phyloP scores from a whole-genome alignment of 1,140 invertebrate species.

The Pogonognathellus flavescens region DNA sequence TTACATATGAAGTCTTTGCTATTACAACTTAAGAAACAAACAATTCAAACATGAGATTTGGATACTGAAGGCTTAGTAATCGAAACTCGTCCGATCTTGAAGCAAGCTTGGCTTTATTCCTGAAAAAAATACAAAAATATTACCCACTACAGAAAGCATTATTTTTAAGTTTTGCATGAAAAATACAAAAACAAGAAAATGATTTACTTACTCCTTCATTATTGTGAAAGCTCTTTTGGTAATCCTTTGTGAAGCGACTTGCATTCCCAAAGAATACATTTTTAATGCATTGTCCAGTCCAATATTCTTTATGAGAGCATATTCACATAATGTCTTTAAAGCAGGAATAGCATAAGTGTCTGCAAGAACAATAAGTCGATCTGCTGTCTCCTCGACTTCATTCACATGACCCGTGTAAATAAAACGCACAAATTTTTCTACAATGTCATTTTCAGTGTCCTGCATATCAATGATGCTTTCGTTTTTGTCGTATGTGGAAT shows the following conservation, averaged over 20 bases:
- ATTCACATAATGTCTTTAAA: slow-evolving; percentile 53
- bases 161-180: no score
- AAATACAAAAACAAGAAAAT: neutral
- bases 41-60: slow-evolving; percentile 60
- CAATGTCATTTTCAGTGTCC: slow-evolving; percentile 40
- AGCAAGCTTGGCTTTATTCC: slow-evolving; percentile 56
- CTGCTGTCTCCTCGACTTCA: slow-evolving; percentile 1
- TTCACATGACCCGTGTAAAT: slow-evolving; percentile 55
- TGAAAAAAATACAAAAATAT: neutral
- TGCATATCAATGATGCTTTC: slow-evolving; percentile 41
- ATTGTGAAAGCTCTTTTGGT: slow-evolving; percentile 47
- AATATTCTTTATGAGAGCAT: slow-evolving; percentile 1
- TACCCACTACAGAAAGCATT: neutral
- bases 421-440: slow-evolving; percentile 52
- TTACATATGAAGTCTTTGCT: no score
- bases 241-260: neutral
- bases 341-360: slow-evolving; percentile 37
- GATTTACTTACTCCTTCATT: slow-evolving; percentile 53
- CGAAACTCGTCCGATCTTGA: slow-evolving; percentile 50
- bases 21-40: slow-evolving; percentile 53
- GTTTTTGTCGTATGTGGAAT: slow-evolving; percentile 26
- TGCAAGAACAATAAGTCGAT: slow-evolving; percentile 51
- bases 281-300: slow-evolving; percentile 53
- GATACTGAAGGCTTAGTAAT: slow-evolving; percentile 33
- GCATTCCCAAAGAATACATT: slow-evolving; percentile 51